These are phyloP conservation scores for Leptatherina wallacei DNA, from an alignment of 2,797 vertebrate species.

Conservation along the genomic window DNA sequence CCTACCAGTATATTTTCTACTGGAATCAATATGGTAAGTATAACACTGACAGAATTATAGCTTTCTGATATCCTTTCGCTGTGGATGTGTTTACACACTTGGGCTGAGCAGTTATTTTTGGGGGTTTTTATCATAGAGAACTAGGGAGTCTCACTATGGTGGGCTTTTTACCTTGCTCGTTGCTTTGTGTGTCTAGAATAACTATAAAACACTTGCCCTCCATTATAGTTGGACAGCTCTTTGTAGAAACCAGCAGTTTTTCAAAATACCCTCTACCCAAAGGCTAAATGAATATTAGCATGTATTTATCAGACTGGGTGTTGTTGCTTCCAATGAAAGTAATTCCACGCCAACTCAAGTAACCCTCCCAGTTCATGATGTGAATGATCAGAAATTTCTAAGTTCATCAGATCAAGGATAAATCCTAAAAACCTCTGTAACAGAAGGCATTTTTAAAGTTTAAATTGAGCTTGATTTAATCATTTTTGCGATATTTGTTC, in stretches of 20 bases:
- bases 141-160: not conserved
- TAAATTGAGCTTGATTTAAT: too few species aligned
- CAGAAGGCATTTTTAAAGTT: too few species aligned
- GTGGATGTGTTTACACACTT: not conserved
- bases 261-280: slow-evolving; percentile 1
- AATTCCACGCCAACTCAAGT: not conserved
- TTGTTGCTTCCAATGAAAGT: slow-evolving; percentile 17
- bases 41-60: not conserved
- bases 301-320: slow-evolving; percentile 9
- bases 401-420: not conserved
- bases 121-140: not conserved
- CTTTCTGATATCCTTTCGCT: not conserved
- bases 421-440: too few species aligned
- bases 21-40: slow-evolving; percentile 94
- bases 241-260: slow-evolving; percentile 5
- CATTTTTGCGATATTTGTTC: not conserved
- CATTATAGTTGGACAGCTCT: not conserved
- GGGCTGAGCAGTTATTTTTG: not conserved
- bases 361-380: not conserved
- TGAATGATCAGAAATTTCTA: not conserved
- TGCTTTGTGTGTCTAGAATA: slow-evolving; percentile 1
- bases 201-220: slow-evolving; percentile 6
- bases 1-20: slow-evolving; percentile 93
- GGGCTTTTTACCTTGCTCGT: not conserved
- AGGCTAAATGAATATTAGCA: not conserved